Evolutionary conservation across 2,797 vertebrate genomes (phyloP).

Genomic region (Amniataba percoides): DNA sequence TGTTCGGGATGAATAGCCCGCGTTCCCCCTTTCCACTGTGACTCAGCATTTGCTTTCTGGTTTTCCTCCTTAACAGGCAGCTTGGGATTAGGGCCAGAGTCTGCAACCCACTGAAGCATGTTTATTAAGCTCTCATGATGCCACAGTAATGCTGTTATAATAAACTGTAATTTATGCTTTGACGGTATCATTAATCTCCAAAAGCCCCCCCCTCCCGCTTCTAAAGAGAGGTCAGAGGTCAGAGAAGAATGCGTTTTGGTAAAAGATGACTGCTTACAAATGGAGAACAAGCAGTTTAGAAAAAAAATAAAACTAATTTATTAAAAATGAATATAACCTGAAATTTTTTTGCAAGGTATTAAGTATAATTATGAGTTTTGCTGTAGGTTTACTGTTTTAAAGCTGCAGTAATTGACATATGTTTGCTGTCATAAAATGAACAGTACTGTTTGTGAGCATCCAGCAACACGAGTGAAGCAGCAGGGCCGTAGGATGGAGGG

Average conservation of each 20-base stretch:
- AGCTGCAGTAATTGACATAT: neutral
- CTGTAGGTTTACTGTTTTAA: neutral
- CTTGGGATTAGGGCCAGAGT: constrained; percentile 46
- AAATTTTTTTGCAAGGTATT: no score
- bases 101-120: constrained; percentile 45
- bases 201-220: neutral
- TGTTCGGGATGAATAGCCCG: constrained; percentile 45
- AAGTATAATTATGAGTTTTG: no score
- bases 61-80: constrained; percentile 44
- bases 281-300: neutral
- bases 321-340: no score
- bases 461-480: no score
- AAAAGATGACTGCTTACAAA: neutral
- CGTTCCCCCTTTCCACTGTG: constrained; percentile 52
- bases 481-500: no score
- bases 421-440: no score
- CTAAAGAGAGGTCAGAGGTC: neutral
- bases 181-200: constrained; percentile 15
- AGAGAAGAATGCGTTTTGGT: neutral
- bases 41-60: constrained; percentile 66
- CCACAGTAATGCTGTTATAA: constrained; percentile 20
- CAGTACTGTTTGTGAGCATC: no score
- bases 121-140: constrained; percentile 47
- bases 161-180: constrained; percentile 31
- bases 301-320: no score